Evolutionary conservation across 2,888 invertebrate genomes (phyloP), one percentile per base, ranked within the genome.

Genomic region (Odontomyia ornata): DNA sequence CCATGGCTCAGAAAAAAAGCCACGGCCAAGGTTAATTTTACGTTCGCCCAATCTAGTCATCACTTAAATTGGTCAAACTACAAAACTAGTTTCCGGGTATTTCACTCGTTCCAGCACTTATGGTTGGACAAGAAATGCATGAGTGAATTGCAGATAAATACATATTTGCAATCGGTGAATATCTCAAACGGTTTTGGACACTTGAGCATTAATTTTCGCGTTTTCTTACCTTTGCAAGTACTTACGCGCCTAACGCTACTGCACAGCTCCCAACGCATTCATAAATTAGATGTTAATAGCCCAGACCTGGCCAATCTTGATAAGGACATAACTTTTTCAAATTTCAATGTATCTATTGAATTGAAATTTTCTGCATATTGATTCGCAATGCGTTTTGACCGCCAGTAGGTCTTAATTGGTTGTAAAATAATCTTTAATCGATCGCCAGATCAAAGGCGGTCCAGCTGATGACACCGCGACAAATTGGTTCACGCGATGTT

Each of bases 1-100:
- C 36, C 36, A 67, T 21, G 43, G 21, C 36, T 43, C 43, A 2
- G 43, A 67, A 21, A n/a, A n/a, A 69, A 72, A 72, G 25, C 46
- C 72, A 72, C 56, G 47, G 72, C 56, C 72, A 72, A 72, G 72
- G 72, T 52, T 72, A 27, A 56, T 52, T 72, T 72, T 72, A 72
- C 72, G 72, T 46, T 72, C 52, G 15, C 47, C 13, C 65, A 30
- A 15, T 11, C 65, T 46, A 46, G 46, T 28, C 27, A 52, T 72
- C 56, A 52, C 72, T 72, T 18, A 56, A 72, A 56, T 72, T n/a
- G 72, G 27, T 72, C 72, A 72, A 56, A 43, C 46, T 5, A 21
- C 67, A 43, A 67, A 60, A 72, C 72, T 43, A 52, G 72, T 67
- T 67, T 67, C 67, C 67, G 67, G 67, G 43, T 67, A 15, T 72